Conservation (phyloP, 2,888 invertebrate genomes). For the Mesodorylaimus sp. region DNA sequence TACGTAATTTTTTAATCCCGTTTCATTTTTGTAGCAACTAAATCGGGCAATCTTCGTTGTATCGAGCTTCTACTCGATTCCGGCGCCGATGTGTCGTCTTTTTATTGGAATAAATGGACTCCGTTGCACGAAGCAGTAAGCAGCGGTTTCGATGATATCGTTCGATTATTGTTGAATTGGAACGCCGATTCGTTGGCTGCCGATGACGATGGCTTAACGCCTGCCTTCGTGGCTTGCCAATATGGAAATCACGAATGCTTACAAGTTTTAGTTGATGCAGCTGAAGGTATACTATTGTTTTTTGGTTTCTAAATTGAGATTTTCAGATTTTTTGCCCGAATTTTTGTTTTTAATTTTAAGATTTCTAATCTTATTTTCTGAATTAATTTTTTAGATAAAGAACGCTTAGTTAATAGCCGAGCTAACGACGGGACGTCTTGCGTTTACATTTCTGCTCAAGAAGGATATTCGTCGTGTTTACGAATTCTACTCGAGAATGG, state of each 20-base stretch:
- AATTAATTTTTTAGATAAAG: background rate
- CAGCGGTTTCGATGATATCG: constrained; percentile 48
- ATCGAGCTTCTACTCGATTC: background rate
- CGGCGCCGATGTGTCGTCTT: background rate
- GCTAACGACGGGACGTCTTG: background rate
- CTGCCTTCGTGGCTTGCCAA: constrained; percentile 30
- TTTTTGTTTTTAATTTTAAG: no score
- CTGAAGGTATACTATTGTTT: constrained; percentile 12
- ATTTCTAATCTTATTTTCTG: no score
- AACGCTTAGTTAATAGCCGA: background rate
- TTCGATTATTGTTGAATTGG: constrained; percentile 46
- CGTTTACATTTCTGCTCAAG: constrained; percentile 1
- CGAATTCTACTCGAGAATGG: background rate
- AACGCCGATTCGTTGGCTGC: constrained; percentile 14
- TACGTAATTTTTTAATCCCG: no score
- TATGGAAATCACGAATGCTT: constrained; percentile 26
- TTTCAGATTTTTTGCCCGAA: no score
- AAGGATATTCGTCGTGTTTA: background rate
- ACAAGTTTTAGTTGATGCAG: constrained; percentile 21
- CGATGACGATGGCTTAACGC: constrained; percentile 23
- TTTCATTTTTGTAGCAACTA: no score
- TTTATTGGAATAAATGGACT: constrained; percentile 36
- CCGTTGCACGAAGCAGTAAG: constrained; percentile 60
- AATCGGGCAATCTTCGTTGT: no score
- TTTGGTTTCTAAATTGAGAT: no score